phyloP scores from a whole-genome alignment of 2,797 vertebrate species.

The Uromys caudimaculatus region DNA sequence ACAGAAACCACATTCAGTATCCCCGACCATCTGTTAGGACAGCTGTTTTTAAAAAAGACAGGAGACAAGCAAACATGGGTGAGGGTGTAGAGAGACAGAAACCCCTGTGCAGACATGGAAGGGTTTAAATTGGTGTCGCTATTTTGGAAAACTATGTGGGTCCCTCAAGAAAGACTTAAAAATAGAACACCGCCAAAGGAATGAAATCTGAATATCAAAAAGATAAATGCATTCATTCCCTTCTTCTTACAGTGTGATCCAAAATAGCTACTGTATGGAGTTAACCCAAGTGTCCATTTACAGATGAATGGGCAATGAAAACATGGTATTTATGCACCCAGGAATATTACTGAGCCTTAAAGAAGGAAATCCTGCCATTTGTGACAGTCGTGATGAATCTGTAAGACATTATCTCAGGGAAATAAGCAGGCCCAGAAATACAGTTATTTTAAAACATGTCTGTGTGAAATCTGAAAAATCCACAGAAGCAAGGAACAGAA shows the following conservation, averaged over 20 bases:
- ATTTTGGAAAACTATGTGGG: not conserved
- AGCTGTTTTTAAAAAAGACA: not conserved
- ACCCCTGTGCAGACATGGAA: not conserved
- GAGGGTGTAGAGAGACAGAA: not conserved
- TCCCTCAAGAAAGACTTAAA: not conserved
- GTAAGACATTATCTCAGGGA: not conserved
- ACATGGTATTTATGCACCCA: not conserved
- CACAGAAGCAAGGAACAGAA: not conserved
- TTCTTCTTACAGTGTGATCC: not conserved
- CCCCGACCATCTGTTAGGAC: not conserved
- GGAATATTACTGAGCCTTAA: not conserved
- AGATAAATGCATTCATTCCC: not conserved
- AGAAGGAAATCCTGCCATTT: not conserved
- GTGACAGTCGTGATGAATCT: not conserved
- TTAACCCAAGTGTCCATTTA: not conserved
- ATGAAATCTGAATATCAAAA: not conserved
- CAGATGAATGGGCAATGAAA: not conserved
- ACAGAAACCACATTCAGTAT: not conserved
- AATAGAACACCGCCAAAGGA: not conserved
- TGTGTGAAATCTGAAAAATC: not conserved
- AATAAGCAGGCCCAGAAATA: not conserved
- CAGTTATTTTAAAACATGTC: not conserved
- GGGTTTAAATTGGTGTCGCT: not conserved
- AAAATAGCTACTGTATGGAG: not conserved
- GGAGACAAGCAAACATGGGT: not conserved